Evolutionary conservation across 2,888 invertebrate species (phyloP), one percentile per base, ranked within the genome.

Genomic region (Leptinotarsa haldemani): DNA sequence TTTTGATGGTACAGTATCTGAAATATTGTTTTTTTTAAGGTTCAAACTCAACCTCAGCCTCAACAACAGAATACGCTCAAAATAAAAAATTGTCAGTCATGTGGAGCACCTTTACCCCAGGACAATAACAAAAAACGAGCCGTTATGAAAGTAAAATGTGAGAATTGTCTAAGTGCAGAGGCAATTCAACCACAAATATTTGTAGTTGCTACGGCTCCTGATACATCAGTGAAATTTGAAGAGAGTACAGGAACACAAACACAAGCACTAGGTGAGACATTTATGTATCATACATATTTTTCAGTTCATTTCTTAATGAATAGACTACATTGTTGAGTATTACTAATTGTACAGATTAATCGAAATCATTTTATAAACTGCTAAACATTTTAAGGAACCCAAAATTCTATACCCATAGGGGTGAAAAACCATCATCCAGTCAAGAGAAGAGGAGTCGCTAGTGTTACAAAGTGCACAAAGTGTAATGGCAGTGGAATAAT

Each of bases 401-500:
- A 90, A 83, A 89, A 89, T 78, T 86, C 89, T 40, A 89, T 90
- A 78, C 88, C 88, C 1, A 87, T 88, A 22, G 88, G 88, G 16
- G 83, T 87, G 40, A 87, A 87, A 78, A 87, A 87, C 77, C 86
- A 87, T 70, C 94, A 95, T 90, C 94, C 95, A 74, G 95, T 95
- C 48, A 95, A 95, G 87, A 92, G 94, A 86, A 91, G 95, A 87
- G 95, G 94, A 80, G 90, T 95, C 76, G 94, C 95, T 22, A 93
- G 93, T 65, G 94, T 95, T 68, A 94, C 95, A 25, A 96, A 95
- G 85, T 96, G 95, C 86, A 94, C 95, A 82, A 95, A 95, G 86
- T 96, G 95, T 85, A 96, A 95, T 85, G 95, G 95, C 46, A 94
- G 95, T 3, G 95, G 95, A 64, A 94, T 95, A 69, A 95, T 96